Base-by-base conservation (phyloP, 2,888 invertebrate genomes). In the Halictus quadricinctus region DNA sequence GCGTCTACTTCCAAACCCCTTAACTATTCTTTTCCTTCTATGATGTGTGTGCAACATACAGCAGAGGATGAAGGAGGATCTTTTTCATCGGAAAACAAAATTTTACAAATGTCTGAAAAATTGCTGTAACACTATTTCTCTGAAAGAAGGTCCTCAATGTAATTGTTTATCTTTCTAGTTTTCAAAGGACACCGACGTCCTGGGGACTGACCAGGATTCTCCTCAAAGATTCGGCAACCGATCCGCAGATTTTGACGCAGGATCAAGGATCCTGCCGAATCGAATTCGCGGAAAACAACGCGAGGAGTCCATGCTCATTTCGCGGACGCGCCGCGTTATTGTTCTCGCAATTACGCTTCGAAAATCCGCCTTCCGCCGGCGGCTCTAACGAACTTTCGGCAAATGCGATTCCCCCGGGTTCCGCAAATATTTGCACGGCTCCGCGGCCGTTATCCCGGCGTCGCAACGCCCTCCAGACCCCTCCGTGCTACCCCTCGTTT, bases 281-380 rank as follows among this genome's bases (percentile, higher is more conserved):
- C 72, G 72, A 29, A 48, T 48, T 48, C 29, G 29, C 21, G 48
- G 36, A 5, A 72, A 76, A 69, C 76, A 72, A 69, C 60, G 66
- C 83, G 69, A 25, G 36, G 70, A 10, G 70, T 25, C 54, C 54
- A 69, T 46, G 87, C 87, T 86, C 86, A 81, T 84, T 88, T 86
- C 85, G 72, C 80, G 84, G 79, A 41, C 72, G 76, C 77, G 25
- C 83, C 84, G 76, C 86, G 84, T 86, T 85, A 90, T 87, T 84
- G 83, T 85, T 78, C 81, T 85, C 84, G 85, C 84, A 89, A 89
- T 89, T 88, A 90, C 88, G 87, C 84, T 84, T 83, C 89, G 78
- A 89, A 87, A 86, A 88, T 89, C 79, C 76, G 76, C 81, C 79
- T 76, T 81, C 79, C 60, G 72, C 79, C 69, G 73, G 80, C 77